Conservation (phyloP, 92 coral and sea anemone genomes). For the Micromussa lordhowensis region DNA sequence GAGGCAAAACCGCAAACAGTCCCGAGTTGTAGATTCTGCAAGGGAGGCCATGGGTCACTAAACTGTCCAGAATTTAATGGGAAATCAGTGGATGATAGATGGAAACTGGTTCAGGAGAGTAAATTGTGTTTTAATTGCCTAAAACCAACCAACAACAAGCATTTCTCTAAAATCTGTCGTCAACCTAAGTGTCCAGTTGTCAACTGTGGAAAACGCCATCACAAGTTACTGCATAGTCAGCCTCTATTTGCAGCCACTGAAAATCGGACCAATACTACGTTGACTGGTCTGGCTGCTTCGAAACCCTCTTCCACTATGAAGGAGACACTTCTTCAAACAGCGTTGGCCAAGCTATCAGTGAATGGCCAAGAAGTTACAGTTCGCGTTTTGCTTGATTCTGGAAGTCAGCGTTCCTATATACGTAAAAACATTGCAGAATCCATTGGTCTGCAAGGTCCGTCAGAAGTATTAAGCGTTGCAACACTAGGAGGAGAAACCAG, state of each 20-base stretch:
- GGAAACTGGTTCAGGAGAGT: constrained; percentile 5
- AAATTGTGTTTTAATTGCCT: too few relatives aligned
- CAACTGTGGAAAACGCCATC: too few relatives aligned
- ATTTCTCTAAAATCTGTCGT: too few relatives aligned
- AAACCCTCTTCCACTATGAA: constrained; percentile 10
- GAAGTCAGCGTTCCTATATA: constrained; percentile 18
- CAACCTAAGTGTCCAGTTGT: too few relatives aligned
- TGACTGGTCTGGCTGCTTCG: constrained; percentile 39
- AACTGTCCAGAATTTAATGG: constrained; percentile 34
- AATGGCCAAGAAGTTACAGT: constrained; percentile 20
- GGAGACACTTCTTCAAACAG: constrained; percentile 20
- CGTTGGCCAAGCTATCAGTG: constrained; percentile 19
- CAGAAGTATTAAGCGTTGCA: constrained; percentile 7
- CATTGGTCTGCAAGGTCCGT: neutral
- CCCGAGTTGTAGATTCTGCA: constrained; percentile 29
- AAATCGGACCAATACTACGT: neutral
- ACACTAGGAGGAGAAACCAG: constrained; percentile 14
- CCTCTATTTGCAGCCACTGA: too few relatives aligned
- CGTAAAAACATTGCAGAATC: neutral
- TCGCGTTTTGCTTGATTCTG: constrained; percentile 15
- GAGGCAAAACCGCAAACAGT: constrained; percentile 22
- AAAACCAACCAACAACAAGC: too few relatives aligned
- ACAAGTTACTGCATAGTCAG: too few relatives aligned
- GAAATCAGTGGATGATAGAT: too few relatives aligned
- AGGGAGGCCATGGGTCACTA: constrained; percentile 34